Evolutionary conservation across 2,888 invertebrate genomes (phyloP).

Genomic region (Strigamia transsilvanica): DNA sequence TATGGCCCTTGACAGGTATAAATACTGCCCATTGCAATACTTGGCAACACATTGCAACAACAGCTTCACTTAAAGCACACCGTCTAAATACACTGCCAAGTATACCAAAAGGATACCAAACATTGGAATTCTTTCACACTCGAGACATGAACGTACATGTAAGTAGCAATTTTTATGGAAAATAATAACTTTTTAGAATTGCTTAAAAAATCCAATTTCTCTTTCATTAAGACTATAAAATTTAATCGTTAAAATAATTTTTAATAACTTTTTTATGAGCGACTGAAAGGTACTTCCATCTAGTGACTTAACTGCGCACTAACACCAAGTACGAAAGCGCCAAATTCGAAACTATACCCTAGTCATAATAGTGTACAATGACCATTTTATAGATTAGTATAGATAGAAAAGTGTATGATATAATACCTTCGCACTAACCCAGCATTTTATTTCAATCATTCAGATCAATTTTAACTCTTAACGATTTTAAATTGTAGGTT

Average conservation of each 20-base stretch:
- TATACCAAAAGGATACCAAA: not conserved
- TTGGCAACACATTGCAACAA: conserved; percentile 7
- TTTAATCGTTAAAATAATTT: too few species aligned
- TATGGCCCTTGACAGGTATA: conserved; percentile 35
- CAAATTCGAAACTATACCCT: too few species aligned
- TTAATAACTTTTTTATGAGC: not conserved
- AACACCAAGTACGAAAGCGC: too few species aligned
- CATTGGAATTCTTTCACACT: not conserved
- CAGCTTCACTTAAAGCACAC: not conserved
- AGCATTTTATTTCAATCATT: too few species aligned
- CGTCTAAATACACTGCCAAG: not conserved
- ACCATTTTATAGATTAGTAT: too few species aligned
- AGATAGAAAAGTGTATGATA: too few species aligned
- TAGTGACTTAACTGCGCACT: not conserved
- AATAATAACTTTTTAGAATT: not conserved
- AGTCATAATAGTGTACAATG: too few species aligned
- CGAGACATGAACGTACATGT: not conserved
- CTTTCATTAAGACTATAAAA: too few species aligned
- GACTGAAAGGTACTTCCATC: not conserved
- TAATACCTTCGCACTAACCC: too few species aligned
- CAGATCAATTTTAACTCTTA: not conserved
- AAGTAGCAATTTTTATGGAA: not conserved
- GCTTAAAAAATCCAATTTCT: too few species aligned
- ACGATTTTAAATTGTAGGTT: not conserved
- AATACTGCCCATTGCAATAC: conserved; percentile 7